Evolutionary conservation across 1,140 invertebrate genomes (phyloP).

Genomic region (Drosophila equinoxialis): DNA sequence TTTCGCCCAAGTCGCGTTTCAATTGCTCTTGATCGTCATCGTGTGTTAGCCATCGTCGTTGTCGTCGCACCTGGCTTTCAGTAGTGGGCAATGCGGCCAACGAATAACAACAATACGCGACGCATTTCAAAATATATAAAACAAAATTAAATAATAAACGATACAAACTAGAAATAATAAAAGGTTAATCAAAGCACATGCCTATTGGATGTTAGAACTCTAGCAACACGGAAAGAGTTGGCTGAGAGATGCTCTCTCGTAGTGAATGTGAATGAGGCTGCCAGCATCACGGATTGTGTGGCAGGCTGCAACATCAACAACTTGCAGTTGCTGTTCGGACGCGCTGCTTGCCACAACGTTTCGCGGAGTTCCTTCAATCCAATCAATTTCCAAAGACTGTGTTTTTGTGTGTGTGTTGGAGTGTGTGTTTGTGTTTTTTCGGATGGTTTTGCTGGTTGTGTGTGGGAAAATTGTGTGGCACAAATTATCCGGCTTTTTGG

Average conservation of each 20-base stretch:
- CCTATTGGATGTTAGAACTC: constrained; percentile 43
- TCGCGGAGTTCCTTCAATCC: constrained; percentile 12
- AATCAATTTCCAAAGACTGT: constrained; percentile 15
- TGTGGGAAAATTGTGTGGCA: constrained; percentile 47
- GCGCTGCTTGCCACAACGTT: constrained; percentile 65
- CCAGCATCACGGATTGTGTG: constrained; percentile 14
- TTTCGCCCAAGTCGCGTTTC: constrained; percentile 28
- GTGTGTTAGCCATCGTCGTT: constrained; percentile 15
- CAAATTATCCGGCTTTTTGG: constrained; percentile 48
- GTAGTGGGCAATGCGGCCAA: constrained; percentile 65
- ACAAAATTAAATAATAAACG: background rate
- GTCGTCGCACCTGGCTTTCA: constrained; percentile 68
- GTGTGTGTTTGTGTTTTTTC: constrained; percentile 1
- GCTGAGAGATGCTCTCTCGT: background rate
- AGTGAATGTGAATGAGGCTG: background rate
- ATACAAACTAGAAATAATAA: background rate
- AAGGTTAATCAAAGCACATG: constrained; percentile 28
- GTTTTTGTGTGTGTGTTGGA: constrained; percentile 20
- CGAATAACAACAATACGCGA: constrained; percentile 65
- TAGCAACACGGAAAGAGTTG: constrained; percentile 37
- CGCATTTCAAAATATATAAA: constrained; percentile 2
- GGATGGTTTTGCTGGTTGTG: background rate
- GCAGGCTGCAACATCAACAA: constrained; percentile 40
- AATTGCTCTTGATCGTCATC: constrained; percentile 43
- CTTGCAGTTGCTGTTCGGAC: constrained; percentile 67